A percentile compares a stretch with the other conserved stretches of the same genome.
These are phyloP conservation scores for Lerema accius DNA, from an alignment of 1,140 invertebrate genomes.

Conservation along the genomic window DNA sequence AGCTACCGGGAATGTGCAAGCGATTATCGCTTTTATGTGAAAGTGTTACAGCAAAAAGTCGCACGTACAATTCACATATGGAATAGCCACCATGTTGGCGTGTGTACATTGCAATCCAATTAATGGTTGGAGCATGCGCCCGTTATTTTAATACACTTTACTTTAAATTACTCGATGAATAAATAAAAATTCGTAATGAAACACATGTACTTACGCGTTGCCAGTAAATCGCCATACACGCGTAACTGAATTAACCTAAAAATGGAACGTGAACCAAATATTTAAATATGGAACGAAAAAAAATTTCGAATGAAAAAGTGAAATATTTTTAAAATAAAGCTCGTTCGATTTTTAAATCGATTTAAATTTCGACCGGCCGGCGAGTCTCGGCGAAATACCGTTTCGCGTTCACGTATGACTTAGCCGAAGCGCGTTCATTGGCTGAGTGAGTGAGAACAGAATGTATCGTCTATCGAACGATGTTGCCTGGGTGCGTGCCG, in stretches of 20 bases:
- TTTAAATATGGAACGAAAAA: no score
- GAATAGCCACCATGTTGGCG: slow-evolving; percentile 26
- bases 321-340: no score
- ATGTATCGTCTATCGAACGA: slow-evolving; percentile 8
- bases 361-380: slow-evolving; percentile 39
- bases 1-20: slow-evolving; percentile 12
- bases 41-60: slow-evolving; percentile 19
- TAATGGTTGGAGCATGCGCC: slow-evolving; percentile 27
- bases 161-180: not conserved
- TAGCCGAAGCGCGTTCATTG: slow-evolving; percentile 40
- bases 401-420: slow-evolving; percentile 36
- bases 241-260: slow-evolving; percentile 24
- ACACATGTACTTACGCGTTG: slow-evolving; percentile 26
- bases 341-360: slow-evolving; percentile 18
- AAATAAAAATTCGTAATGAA: not conserved
- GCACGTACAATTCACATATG: slow-evolving; percentile 22
- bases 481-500: slow-evolving; percentile 17
- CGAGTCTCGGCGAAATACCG: slow-evolving; percentile 33
- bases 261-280: no score
- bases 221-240: slow-evolving; percentile 8
- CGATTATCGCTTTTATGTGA: slow-evolving; percentile 25
- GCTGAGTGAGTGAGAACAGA: slow-evolving; percentile 31
- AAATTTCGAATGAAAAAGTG: no score
- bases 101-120: slow-evolving; percentile 32
- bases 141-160: slow-evolving; percentile 26